phyloP scores from a whole-genome alignment of 2,113 vertebrate genomes.

The Mesembrinibis cayennensis region DNA sequence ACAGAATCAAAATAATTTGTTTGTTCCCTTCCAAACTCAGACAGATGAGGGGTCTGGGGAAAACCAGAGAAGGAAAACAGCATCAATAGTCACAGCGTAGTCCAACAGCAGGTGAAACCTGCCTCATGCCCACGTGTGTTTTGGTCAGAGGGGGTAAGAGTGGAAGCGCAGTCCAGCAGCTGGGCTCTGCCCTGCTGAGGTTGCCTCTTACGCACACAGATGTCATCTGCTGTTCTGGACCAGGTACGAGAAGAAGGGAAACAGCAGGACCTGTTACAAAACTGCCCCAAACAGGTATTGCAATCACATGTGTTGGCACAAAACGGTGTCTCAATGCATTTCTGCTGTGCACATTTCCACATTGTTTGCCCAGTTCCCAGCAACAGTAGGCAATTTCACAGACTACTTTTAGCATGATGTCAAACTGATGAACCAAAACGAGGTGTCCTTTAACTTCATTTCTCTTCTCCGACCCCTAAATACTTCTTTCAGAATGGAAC shows the following conservation, averaged over 20 bases:
- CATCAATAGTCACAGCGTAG: neutral
- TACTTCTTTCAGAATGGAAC: neutral
- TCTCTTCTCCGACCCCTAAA: neutral
- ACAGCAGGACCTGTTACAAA: neutral
- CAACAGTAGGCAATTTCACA: neutral
- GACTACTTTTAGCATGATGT: neutral
- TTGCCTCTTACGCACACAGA: neutral
- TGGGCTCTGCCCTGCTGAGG: constrained; percentile 25
- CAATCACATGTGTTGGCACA: neutral
- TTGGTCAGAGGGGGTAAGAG: neutral
- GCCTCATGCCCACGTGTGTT: neutral
- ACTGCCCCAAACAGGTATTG: neutral
- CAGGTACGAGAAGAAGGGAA: neutral
- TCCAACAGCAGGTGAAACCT: neutral
- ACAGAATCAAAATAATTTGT: neutral
- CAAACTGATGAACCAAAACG: neutral
- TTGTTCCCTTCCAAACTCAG: neutral
- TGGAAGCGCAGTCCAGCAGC: neutral
- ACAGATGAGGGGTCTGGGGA: neutral
- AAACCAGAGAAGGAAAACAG: neutral
- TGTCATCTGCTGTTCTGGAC: constrained; percentile 30
- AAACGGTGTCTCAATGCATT: neutral
- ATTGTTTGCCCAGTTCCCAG: neutral
- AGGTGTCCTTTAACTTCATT: neutral
- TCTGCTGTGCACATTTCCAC: neutral